These are phyloP conservation scores for Antitype chi DNA, from an alignment of 2,888 invertebrate species.

Conservation along the genomic window DNA sequence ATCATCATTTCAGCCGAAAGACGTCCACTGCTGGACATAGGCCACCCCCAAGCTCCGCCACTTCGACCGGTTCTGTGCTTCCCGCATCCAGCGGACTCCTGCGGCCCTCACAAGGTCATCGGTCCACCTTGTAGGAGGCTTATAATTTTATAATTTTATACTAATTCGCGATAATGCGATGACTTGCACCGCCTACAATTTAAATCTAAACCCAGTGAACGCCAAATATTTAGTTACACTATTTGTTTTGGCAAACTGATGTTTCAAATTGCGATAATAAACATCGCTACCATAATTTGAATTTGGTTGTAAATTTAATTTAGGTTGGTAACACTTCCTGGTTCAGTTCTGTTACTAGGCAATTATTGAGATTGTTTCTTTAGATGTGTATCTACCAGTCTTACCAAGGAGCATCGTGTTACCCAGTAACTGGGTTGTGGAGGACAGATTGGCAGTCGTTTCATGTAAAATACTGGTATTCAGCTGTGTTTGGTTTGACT, in stretches of 20 bases:
- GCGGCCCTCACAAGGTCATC: too few species aligned
- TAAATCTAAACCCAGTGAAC: constrained; percentile 54
- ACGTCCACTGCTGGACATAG: too few species aligned
- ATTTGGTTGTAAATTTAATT: constrained; percentile 56
- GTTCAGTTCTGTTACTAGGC: background rate
- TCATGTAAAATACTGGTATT: background rate
- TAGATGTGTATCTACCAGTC: background rate
- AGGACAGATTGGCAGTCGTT: too few species aligned
- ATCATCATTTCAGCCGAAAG: too few species aligned
- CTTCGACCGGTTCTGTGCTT: too few species aligned
- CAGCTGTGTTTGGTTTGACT: background rate
- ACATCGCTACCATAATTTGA: constrained; percentile 53
- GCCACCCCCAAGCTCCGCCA: too few species aligned
- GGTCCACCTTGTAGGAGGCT: too few species aligned
- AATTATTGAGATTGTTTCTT: constrained; percentile 3
- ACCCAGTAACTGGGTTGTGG: background rate
- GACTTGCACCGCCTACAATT: constrained; percentile 39
- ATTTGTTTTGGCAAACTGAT: constrained; percentile 66
- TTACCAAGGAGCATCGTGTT: background rate
- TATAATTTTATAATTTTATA: background rate
- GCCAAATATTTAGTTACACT: constrained; percentile 64
- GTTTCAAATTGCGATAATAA: constrained; percentile 61
- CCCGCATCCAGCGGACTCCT: too few species aligned
- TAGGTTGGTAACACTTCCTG: constrained; percentile 33
- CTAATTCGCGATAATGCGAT: background rate